Conservation (phyloP, 2,797 vertebrate genomes). For the Cyclopterus lumpus region DNA sequence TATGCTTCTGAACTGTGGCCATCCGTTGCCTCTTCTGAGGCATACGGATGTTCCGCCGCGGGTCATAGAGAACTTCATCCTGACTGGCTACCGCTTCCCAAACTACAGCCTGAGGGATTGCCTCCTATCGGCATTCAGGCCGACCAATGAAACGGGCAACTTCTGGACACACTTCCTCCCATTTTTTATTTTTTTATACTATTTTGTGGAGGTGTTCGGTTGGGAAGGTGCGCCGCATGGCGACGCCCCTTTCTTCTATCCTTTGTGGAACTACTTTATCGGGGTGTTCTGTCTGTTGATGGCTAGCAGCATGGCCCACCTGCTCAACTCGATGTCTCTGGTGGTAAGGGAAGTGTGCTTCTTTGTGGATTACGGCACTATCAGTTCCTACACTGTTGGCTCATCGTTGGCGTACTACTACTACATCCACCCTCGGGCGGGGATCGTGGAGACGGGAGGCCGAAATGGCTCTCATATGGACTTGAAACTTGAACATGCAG, state of each 20-base stretch:
- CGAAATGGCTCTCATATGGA: slow-evolving; percentile 48
- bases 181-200: slow-evolving; percentile 82
- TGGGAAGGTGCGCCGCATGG: slow-evolving; percentile 67
- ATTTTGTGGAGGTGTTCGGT: slow-evolving; percentile 81
- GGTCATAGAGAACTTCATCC: slow-evolving; percentile 86
- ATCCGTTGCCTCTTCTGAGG: slow-evolving; percentile 77
- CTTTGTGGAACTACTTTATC: slow-evolving; percentile 85
- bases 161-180: slow-evolving; percentile 90
- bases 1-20: slow-evolving; percentile 74
- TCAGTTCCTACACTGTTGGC: slow-evolving; percentile 81
- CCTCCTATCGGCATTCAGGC: slow-evolving; percentile 83
- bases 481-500: background rate
- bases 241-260: slow-evolving; percentile 81
- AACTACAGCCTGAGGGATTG: slow-evolving; percentile 85
- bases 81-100: slow-evolving; percentile 86
- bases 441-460: slow-evolving; percentile 47
- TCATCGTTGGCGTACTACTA: slow-evolving; percentile 79
- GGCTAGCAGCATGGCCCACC: slow-evolving; percentile 83
- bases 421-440: slow-evolving; percentile 80
- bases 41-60: slow-evolving; percentile 82
- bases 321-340: slow-evolving; percentile 88
- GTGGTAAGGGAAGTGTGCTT: slow-evolving; percentile 82
- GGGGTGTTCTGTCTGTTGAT: slow-evolving; percentile 83
- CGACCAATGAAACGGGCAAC: slow-evolving; percentile 88
- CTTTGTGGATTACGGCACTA: slow-evolving; percentile 85